Percentiles rank a stretch among this genome's conserved stretches.
phyloP scores from a whole-genome alignment of 2,888 invertebrate genomes.

The Tiliacea aurago region DNA sequence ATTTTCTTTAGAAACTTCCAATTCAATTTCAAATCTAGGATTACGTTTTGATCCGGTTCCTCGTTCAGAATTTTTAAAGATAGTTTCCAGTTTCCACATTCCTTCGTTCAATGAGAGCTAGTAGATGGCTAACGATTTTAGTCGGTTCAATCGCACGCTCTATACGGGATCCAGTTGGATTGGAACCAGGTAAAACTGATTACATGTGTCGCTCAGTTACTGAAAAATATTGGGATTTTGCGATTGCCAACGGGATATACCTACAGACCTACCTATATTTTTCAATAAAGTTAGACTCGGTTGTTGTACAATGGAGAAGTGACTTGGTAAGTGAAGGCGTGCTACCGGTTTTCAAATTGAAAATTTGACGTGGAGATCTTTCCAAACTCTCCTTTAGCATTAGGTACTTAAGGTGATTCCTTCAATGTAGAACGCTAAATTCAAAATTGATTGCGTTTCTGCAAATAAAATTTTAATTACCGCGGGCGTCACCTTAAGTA shows the following conservation, averaged over 20 bases:
- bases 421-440: background rate
- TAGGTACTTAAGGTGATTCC: too few species aligned
- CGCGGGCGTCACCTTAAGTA: background rate
- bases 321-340: background rate
- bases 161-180: slow-evolving; percentile 47
- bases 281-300: background rate
- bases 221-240: slow-evolving; percentile 50
- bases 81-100: slow-evolving; percentile 11
- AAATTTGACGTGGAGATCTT: background rate
- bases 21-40: slow-evolving; percentile 49
- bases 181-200: slow-evolving; percentile 50
- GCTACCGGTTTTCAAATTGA: too few species aligned
- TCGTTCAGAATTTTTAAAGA: slow-evolving; percentile 52
- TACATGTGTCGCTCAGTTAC: slow-evolving; percentile 37
- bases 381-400: background rate
- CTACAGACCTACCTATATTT: slow-evolving; percentile 1
- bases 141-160: slow-evolving; percentile 79
- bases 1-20: slow-evolving; percentile 16
- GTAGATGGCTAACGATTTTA: slow-evolving; percentile 70
- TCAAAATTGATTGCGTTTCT: background rate
- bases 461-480: background rate
- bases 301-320: background rate
- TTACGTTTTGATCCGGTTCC: slow-evolving; percentile 44
- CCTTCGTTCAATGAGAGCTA: slow-evolving; percentile 30
- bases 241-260: slow-evolving; percentile 1